These are phyloP conservation scores for Bubo blakistoni DNA, from an alignment of 2,113 vertebrate genomes.

Conservation along the genomic window DNA sequence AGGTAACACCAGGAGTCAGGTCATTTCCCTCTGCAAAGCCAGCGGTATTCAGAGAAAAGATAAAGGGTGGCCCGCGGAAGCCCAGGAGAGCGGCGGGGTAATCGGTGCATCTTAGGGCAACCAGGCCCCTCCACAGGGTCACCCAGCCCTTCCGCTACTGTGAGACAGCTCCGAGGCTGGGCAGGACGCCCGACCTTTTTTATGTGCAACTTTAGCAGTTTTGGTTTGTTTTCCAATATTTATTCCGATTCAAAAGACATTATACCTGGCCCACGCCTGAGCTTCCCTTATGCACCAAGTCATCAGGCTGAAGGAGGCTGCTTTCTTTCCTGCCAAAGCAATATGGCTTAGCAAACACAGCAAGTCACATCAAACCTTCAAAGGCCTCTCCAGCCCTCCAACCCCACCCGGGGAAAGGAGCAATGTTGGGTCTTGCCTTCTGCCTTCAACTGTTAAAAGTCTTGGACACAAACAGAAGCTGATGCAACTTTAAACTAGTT, in stretches of 20 bases:
- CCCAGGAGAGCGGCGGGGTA: not conserved
- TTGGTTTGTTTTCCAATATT: not conserved
- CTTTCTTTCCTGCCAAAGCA: not conserved
- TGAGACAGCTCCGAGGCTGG: accelerated
- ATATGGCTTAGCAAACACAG: not conserved
- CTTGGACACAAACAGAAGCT: not conserved
- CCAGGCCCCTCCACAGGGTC: not conserved
- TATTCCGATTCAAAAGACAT: not conserved
- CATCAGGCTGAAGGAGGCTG: not conserved
- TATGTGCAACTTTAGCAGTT: not conserved
- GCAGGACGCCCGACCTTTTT: accelerated
- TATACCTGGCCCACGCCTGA: not conserved
- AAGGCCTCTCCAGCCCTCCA: not conserved
- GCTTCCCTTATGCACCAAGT: not conserved
- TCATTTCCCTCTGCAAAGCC: not conserved
- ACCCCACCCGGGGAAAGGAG: not conserved
- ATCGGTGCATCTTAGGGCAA: not conserved
- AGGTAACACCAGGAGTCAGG: not conserved
- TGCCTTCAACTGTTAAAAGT: not conserved
- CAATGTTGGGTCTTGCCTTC: not conserved
- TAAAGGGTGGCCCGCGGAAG: not conserved
- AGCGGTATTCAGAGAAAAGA: not conserved
- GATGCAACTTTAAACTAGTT: not conserved
- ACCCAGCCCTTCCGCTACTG: not conserved
- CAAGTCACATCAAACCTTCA: not conserved